These are phyloP conservation scores for Epinephelus awoara DNA, from an alignment of 2,797 vertebrate genomes.

Conservation along the genomic window DNA sequence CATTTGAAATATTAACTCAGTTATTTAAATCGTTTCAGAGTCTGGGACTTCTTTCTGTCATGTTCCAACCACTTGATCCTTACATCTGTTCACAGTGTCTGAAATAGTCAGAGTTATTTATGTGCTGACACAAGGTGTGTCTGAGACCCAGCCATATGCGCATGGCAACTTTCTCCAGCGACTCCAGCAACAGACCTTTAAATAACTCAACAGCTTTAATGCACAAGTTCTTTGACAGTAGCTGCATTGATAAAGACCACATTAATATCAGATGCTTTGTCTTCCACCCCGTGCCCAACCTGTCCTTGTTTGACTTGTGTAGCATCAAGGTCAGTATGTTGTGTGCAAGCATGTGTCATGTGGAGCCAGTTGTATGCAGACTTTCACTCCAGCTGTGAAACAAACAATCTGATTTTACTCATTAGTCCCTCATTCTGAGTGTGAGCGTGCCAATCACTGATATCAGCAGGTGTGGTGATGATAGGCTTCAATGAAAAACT, in stretches of 20 bases:
- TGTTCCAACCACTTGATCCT: constrained; percentile 34
- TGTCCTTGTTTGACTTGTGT: constrained; percentile 41
- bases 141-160: constrained; percentile 32
- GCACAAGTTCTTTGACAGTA: constrained; percentile 23
- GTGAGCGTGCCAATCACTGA: constrained; percentile 22
- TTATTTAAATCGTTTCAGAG: constrained; percentile 4
- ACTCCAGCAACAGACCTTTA: constrained; percentile 53
- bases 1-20: constrained; percentile 19
- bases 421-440: constrained; percentile 2
- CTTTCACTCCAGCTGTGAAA: constrained; percentile 16
- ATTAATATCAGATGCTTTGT: constrained; percentile 13
- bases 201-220: constrained; percentile 56
- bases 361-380: constrained; percentile 13
- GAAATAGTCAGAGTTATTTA: constrained; percentile 67
- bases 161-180: constrained; percentile 37
- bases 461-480: constrained; percentile 19
- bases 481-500: constrained; percentile 5
- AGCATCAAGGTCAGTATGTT: constrained; percentile 42
- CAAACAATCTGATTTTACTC: constrained; percentile 23
- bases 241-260: constrained; percentile 11
- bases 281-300: neutral
- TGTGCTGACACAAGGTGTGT: constrained; percentile 53
- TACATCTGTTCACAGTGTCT: constrained; percentile 54
- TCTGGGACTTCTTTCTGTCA: neutral
- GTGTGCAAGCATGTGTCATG: constrained; percentile 4